Evolutionary conservation across 2,888 invertebrate species (phyloP).

Genomic region (Netelia fuscicornis): DNA sequence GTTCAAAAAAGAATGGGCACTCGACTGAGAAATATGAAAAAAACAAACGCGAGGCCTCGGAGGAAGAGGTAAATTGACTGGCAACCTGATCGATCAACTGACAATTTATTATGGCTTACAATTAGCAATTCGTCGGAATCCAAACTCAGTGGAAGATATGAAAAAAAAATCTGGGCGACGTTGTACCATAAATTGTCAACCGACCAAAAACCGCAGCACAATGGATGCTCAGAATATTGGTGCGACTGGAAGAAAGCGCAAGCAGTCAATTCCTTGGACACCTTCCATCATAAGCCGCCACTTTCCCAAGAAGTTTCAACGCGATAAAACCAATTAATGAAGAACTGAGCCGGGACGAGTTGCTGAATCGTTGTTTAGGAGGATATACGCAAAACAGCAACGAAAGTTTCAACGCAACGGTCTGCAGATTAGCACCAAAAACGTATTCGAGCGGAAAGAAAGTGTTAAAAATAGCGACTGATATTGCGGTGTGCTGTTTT

Average conservation of each 20-base stretch:
- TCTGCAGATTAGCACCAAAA: no score
- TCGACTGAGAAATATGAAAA: conserved; percentile 38
- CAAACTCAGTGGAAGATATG: conserved; percentile 55
- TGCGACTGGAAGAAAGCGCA: conserved; percentile 58
- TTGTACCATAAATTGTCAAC: conserved; percentile 63
- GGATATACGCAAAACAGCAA: no score
- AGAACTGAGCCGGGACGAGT: neutral
- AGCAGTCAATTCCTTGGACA: conserved; percentile 3
- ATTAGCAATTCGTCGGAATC: conserved; percentile 60
- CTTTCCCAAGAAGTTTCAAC: conserved; percentile 33
- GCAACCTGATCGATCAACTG: conserved; percentile 39
- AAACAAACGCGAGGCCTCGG: conserved; percentile 24
- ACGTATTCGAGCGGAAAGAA: no score
- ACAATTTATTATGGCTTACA: conserved; percentile 5
- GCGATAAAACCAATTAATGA: neutral
- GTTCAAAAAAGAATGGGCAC: conserved; percentile 56
- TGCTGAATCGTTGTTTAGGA: conserved; percentile 27
- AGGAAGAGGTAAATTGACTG: conserved; percentile 47
- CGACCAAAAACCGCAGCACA: conserved; percentile 53
- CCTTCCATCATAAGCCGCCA: conserved; percentile 44
- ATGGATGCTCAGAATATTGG: conserved; percentile 52
- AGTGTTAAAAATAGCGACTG: no score
- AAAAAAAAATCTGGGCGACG: conserved; percentile 65
- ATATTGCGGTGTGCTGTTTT: no score
- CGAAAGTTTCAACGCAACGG: no score